Percentiles rank a stretch among this genome's conserved stretches.
Evolutionary conservation across 2,113 vertebrate species (phyloP).

Genomic region (Bathybates hornii): DNA sequence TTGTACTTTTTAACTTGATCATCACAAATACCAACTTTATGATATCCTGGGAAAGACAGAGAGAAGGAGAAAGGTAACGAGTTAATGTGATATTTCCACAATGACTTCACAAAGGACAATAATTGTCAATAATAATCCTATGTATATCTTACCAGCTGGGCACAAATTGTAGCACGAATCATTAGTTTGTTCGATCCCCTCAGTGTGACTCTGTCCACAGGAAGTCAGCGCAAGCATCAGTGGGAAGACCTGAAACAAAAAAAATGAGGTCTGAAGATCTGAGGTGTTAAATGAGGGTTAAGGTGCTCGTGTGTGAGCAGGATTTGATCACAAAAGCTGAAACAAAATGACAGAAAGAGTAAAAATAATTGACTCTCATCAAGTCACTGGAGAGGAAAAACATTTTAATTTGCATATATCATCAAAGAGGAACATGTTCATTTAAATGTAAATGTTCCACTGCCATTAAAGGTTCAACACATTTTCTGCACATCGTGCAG

Average conservation of each 20-base stretch:
- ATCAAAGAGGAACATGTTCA: background rate
- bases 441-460: background rate
- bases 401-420: background rate
- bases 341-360: background rate
- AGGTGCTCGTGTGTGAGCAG: background rate
- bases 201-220: background rate
- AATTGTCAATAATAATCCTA: background rate
- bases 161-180: background rate
- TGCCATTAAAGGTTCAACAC: background rate
- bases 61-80: accelerated
- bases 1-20: accelerated
- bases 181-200: background rate
- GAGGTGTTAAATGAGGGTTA: background rate
- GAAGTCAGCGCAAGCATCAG: background rate
- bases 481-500: background rate
- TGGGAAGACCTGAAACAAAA: constrained; percentile 20
- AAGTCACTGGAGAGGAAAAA: background rate
- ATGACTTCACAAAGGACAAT: background rate
- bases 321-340: background rate
- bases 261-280: background rate
- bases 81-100: background rate
- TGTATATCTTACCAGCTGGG: constrained; percentile 6
- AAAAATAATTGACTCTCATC: background rate
- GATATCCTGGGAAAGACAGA: background rate
- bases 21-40: background rate